Evolutionary conservation across 2,797 vertebrate species (phyloP), one percentile per base, ranked within the genome.

Genomic region (Aselliscus stoliczkanus): DNA sequence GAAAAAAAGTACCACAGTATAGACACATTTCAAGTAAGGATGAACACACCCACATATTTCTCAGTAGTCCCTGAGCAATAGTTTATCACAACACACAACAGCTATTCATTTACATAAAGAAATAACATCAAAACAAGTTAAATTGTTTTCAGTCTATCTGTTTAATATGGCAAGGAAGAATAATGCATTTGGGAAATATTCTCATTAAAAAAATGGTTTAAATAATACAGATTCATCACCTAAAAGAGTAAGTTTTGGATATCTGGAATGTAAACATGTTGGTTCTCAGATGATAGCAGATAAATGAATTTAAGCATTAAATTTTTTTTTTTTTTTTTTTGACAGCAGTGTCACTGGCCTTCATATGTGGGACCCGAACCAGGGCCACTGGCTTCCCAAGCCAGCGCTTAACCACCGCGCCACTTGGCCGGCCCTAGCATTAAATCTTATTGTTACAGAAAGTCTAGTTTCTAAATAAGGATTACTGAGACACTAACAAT

Each of bases 161-260:
- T 73, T 90, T 90, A 92, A 92, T n/a, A 90, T 20, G 29, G 70
- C 6, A 75, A 92, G 75, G 79, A 95, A 80, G 31, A 77, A 25
- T 27, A 17, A 56, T 44, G 12, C 20, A 72, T 56, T 86, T 64
- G 77, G 34, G 47, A 82, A 95, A 94, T 44, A 79, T 0, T 54
- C 64, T 84, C 77, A 70, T n/a, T 31, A 47, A 79, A 91, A 80
- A 83, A 58, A 54, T 47, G n/a, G n/a, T 17, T 62, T 50, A 82
- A 58, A 37, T 72, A 56, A 21, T 54, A 87, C 58, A 44, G 34
- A 72, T 29, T 50, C 5, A 86, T 64, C 47, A 82, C 23, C 27
- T 72, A 82, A 42, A 91, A 37, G n/a, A 88, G 27, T 27, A 91
- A 62, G 15, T 75, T 60, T 76, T 73, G 18, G 14, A 50, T 50